phyloP scores from a whole-genome alignment of 2,797 vertebrate genomes.

The Acropternis orthonyx region DNA sequence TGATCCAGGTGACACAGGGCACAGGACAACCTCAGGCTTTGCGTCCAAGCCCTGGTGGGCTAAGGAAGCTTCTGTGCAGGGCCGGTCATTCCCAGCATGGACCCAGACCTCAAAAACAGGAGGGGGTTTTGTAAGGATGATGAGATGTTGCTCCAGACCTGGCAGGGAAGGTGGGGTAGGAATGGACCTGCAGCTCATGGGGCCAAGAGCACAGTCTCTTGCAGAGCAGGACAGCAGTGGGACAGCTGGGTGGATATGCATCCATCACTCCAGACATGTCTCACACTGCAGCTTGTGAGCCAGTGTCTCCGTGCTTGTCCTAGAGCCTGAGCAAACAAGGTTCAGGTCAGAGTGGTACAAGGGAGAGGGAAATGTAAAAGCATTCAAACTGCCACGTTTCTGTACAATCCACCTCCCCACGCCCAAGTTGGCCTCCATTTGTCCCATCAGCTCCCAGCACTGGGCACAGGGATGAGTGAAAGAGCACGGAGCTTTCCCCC shows the following conservation, averaged over 20 bases:
- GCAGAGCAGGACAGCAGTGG: background rate
- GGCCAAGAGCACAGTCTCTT: background rate
- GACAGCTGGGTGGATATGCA: background rate
- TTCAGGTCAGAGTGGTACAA: background rate
- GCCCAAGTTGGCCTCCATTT: background rate
- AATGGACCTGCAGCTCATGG: background rate
- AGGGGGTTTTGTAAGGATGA: background rate
- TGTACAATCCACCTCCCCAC: background rate
- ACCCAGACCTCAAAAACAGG: background rate
- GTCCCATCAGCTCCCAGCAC: background rate
- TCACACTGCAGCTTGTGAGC: background rate
- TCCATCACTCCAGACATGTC: background rate
- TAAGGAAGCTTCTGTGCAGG: background rate
- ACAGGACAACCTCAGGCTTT: background rate
- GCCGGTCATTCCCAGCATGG: background rate
- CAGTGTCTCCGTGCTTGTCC: fast-evolving
- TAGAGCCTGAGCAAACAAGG: background rate
- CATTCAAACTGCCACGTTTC: background rate
- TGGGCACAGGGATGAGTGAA: background rate
- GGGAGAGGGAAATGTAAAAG: background rate
- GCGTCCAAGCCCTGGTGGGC: background rate
- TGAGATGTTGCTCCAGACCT: background rate
- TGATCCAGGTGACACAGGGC: background rate
- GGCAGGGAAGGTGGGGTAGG: background rate
- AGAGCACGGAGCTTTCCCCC: background rate